Evolutionary conservation across 2,113 vertebrate species (phyloP).

Genomic region (Puntigrus tetrazona): DNA sequence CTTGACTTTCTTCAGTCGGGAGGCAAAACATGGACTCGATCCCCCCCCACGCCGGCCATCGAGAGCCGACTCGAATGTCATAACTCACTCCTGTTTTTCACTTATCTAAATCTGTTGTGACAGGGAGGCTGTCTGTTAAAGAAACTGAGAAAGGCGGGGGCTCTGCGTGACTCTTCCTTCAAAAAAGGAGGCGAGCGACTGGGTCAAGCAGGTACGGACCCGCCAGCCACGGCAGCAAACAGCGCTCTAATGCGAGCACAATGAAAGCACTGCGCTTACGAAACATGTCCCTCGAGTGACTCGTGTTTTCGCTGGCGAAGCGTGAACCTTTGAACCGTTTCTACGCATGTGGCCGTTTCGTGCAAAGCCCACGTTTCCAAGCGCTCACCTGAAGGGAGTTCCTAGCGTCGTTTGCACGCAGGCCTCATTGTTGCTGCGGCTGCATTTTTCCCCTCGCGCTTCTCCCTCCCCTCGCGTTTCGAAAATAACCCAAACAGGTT

Average conservation of each 20-base stretch:
- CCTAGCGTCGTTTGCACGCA: slow-evolving; percentile 72
- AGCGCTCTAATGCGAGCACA: slow-evolving; percentile 36
- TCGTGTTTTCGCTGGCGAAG: slow-evolving; percentile 59
- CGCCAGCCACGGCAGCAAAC: slow-evolving; percentile 58
- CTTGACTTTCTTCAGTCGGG: not conserved
- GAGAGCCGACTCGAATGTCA: slow-evolving; percentile 15
- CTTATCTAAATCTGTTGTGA: slow-evolving; percentile 30
- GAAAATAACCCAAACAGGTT: slow-evolving; percentile 86
- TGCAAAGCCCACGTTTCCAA: slow-evolving; percentile 73
- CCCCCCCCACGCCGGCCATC: slow-evolving; percentile 45
- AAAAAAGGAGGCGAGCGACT: not conserved
- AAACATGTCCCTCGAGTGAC: slow-evolving; percentile 70
- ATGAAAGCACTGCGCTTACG: slow-evolving; percentile 59
- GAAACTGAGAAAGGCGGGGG: slow-evolving; percentile 49
- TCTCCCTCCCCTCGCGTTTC: slow-evolving; percentile 63
- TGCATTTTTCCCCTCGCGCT: slow-evolving; percentile 49
- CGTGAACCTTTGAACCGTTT: slow-evolving; percentile 55
- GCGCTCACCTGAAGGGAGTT: slow-evolving; percentile 76
- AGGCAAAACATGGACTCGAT: slow-evolving; percentile 41
- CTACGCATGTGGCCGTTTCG: slow-evolving; percentile 63
- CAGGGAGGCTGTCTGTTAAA: slow-evolving; percentile 50
- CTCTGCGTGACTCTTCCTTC: not conserved
- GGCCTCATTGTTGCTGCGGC: slow-evolving; percentile 73
- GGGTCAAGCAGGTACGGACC: slow-evolving; percentile 27
- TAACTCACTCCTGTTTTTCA: slow-evolving; percentile 29